Evolutionary conservation across 2,888 invertebrate species (phyloP).

Genomic region (Drosophila stalkeri): DNA sequence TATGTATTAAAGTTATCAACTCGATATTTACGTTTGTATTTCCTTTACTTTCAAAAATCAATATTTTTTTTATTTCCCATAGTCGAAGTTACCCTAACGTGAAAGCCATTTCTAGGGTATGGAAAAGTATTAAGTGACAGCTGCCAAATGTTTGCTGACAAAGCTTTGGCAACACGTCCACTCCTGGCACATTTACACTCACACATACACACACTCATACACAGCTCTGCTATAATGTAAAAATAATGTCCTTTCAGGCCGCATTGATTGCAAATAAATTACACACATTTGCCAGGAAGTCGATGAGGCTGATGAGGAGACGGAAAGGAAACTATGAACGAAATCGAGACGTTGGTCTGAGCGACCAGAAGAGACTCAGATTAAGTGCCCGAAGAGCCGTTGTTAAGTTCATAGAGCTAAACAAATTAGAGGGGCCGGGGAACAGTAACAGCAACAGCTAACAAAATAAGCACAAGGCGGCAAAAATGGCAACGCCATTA

Average conservation of each 20-base stretch:
- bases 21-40: not conserved
- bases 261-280: slow-evolving; percentile 80
- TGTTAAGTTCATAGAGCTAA: slow-evolving; percentile 68
- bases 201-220: not conserved
- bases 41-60: no score
- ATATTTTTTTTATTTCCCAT: not conserved
- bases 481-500: slow-evolving; percentile 67
- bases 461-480: slow-evolving; percentile 20
- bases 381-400: slow-evolving; percentile 67
- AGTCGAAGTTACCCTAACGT: not conserved
- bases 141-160: slow-evolving; percentile 69
- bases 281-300: slow-evolving; percentile 60
- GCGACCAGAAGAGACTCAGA: slow-evolving; percentile 45
- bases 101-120: slow-evolving; percentile 26
- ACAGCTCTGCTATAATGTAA: slow-evolving; percentile 62
- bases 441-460: slow-evolving; percentile 18
- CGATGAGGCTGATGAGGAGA: slow-evolving; percentile 16
- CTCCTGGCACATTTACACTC: slow-evolving; percentile 26
- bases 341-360: slow-evolving; percentile 12
- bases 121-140: slow-evolving; percentile 64
- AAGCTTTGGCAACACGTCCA: slow-evolving; percentile 50
- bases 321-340: slow-evolving; percentile 5
- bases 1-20: not conserved
- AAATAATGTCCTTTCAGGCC: slow-evolving; percentile 77
- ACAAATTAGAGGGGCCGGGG: not conserved